These are phyloP conservation scores for Athalia cordata DNA, from an alignment of 2,888 invertebrate species.

Conservation along the genomic window DNA sequence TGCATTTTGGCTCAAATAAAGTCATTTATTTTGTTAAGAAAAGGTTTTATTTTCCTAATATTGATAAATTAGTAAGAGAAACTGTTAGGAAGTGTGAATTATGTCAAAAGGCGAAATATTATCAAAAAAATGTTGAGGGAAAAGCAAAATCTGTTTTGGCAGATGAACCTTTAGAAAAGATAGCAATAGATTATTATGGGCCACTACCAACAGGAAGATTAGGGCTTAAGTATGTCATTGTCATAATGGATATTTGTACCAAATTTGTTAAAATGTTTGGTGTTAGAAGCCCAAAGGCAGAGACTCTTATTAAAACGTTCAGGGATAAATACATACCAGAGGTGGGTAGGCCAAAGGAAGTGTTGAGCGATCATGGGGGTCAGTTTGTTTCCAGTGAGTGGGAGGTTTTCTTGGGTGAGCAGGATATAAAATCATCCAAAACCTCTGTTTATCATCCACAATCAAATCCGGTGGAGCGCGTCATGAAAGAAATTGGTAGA, in stretches of 20 bases:
- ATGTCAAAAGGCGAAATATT: slow-evolving; percentile 10
- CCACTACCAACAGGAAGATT: slow-evolving; percentile 10
- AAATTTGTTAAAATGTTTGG: neutral
- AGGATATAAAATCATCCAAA: neutral
- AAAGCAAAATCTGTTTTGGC: neutral
- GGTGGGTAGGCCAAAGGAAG: neutral
- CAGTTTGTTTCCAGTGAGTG: slow-evolving; percentile 1
- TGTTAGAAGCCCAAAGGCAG: neutral
- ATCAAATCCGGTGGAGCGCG: slow-evolving; percentile 1
- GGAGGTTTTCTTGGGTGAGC: neutral
- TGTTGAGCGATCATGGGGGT: slow-evolving; percentile 17
- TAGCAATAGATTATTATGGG: slow-evolving; percentile 15
- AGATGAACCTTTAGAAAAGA: neutral
- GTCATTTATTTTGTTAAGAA: neutral
- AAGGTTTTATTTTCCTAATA: neutral
- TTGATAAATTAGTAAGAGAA: neutral
- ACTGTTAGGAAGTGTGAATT: neutral
- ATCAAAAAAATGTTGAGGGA: neutral
- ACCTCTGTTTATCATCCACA: slow-evolving; percentile 17
- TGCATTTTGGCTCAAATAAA: slow-evolving; percentile 7
- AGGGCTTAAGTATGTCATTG: neutral
- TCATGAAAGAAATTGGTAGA: slow-evolving; percentile 6
- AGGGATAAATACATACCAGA: neutral
- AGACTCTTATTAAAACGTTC: neutral
- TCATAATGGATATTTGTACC: slow-evolving; percentile 5